Conservation (phyloP, 1,140 invertebrate genomes). For the Drosophila bifasciata region DNA sequence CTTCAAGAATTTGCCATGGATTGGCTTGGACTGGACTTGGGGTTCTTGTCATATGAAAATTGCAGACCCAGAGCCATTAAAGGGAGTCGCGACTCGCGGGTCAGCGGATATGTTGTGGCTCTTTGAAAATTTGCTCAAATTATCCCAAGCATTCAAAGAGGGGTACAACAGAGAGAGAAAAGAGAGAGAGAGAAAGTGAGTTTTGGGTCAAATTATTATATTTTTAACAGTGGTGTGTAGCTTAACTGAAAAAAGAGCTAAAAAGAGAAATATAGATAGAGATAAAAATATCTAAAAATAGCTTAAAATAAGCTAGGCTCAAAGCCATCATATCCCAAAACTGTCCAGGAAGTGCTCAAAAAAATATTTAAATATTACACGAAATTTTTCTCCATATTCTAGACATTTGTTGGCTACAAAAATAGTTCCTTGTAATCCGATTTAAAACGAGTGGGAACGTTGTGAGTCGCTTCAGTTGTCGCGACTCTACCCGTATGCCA, state of each 20-base stretch:
- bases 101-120: constrained; percentile 70
- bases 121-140: constrained; percentile 68
- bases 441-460: too few relatives aligned
- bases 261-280: background rate
- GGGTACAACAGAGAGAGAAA: too few relatives aligned
- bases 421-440: too few relatives aligned
- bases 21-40: constrained; percentile 18
- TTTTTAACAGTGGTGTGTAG: constrained; percentile 21
- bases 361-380: too few relatives aligned
- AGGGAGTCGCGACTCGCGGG: constrained; percentile 42
- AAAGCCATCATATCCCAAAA: too few relatives aligned
- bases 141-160: constrained; percentile 23
- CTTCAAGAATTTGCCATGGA: constrained; percentile 21
- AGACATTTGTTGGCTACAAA: too few relatives aligned
- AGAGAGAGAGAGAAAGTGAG: constrained; percentile 16
- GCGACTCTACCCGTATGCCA: too few relatives aligned
- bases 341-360: too few relatives aligned
- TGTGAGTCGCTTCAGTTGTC: too few relatives aligned
- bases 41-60: constrained; percentile 80
- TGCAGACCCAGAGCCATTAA: constrained; percentile 57
- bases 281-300: background rate
- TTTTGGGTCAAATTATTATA: constrained; percentile 44
- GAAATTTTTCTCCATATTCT: too few relatives aligned
- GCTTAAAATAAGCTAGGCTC: background rate
- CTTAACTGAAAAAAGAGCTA: constrained; percentile 20